Base-by-base conservation (phyloP, 2,113 vertebrate genomes). In the Hippolais icterina region DNA sequence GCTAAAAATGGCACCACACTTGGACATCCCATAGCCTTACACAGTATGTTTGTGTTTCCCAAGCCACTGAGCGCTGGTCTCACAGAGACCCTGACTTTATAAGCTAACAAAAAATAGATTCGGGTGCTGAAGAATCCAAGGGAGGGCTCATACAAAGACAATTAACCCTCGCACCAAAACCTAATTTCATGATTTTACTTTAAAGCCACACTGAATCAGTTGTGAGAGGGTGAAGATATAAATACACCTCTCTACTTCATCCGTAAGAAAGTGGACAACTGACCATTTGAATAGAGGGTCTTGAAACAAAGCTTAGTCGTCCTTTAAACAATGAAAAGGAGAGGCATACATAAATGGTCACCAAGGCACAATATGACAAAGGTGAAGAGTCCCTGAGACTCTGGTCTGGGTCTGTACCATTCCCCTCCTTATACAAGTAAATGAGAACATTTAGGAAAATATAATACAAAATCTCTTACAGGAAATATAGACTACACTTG, bases 381-480 rank as follows among this genome's bases (percentile, higher is more conserved):
- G 97, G 98, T 98, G 98, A 97, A 96, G 97, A 98, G 98, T 98
- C 98, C 98, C 98, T 98, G 98, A 98, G 98, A 98, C 95, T 95
- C 98, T 94, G 94, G 95, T 97, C 95, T 97, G 97, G 98, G 98
- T 97, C 82, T 82, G 97, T 97, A 96, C 98, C 97, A 98, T 97
- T 96, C 97, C 98, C 97, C 97, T 98, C 97, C 97, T 97, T 97
- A 97, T 96, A 98, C 98, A 98, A 98, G 98, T 98, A 98, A 97
- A 97, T 98, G 97, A 98, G 95, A 98, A 98, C 97, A 98, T 98
- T 99, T 99, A 99, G 98, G 99, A 99, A 99, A 99, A 99, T 99
- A 99, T 98, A 99, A 99, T 99, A 99, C 98, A 99, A 99, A 99
- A 98, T 99, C 98, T 99, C 97, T 97, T 98, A 99, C 98, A 98